Evolutionary conservation across 2,797 vertebrate genomes (phyloP), one percentile per base, ranked within the genome.

Genomic region (Artibeus jamaicensis): DNA sequence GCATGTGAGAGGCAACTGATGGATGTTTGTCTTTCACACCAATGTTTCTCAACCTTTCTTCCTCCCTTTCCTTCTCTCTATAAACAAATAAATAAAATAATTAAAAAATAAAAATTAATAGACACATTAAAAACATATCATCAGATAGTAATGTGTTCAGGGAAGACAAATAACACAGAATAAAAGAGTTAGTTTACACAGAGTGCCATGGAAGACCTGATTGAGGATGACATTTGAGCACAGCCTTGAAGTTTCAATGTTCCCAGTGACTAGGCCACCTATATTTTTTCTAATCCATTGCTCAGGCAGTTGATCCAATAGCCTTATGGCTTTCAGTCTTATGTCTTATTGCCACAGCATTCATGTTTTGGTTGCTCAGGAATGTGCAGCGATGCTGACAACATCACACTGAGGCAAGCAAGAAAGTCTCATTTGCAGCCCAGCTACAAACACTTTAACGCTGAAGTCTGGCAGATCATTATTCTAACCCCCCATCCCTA

Each of bases 401-500:
- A 55, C 79, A 67, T 50, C 53, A 9, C 50, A 93, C 1, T 1
- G 26, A 81, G 16, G 34, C 73, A 92, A 37, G 70, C 46, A 82
- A 65, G 59, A 87, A 77, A 62, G 32, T 67, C 67, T 93, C 65
- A 39, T 55, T 81, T 95, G 46, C 76, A 94, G 76, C 57, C 70
- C 67, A 73, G 84, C 37, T 81, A 24, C 46, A 82, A 97, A 73
- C 67, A 81, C 86, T 44, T 22, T 59, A 96, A 74, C 55, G 37
- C 85, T 90, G 57, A 85, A 77, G 67, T 93, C 71, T 78, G 24
- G 76, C 92, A 96, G 74, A 89, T 90, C 19, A 0, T 96, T 94
- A 93, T 91, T 81, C 42, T 12, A 82, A 42, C 8, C 53, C 74
- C 87, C 24, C 9, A 92, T 92, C 29, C 84, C 50, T 21, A 76